Conservation (phyloP, 2,113 vertebrate species). For the Microcebus griseorufus region DNA sequence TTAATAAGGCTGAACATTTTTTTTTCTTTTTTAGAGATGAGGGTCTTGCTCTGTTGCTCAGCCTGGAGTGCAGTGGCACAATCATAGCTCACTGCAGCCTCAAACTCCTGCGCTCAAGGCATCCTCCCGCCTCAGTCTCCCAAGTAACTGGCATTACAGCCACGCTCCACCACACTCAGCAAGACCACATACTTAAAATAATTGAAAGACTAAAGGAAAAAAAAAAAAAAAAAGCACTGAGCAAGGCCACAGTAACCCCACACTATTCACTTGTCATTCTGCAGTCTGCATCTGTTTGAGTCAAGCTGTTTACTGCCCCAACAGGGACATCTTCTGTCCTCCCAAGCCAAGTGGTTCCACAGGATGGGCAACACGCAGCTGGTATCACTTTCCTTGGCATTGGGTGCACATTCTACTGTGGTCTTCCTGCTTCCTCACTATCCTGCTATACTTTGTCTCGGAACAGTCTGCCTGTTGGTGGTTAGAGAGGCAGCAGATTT, state of each 20-base stretch:
- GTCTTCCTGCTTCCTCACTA: background rate
- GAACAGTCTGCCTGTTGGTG: background rate
- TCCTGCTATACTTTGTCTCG: background rate
- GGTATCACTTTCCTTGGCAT: background rate
- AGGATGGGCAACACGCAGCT: fast-evolving
- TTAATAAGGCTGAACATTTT: background rate
- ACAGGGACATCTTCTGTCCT: background rate
- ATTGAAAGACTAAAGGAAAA: background rate
- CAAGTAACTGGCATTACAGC: too few relatives aligned
- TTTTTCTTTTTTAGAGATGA: too few relatives aligned
- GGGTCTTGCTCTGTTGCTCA: too few relatives aligned
- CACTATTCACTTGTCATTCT: too few relatives aligned
- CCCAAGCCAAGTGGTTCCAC: background rate
- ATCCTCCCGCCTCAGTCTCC: too few relatives aligned
- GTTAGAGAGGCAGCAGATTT: background rate
- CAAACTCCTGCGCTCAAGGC: too few relatives aligned
- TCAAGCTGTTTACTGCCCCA: background rate
- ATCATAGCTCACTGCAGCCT: too few relatives aligned
- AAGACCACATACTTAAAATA: background rate
- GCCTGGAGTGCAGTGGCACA: too few relatives aligned
- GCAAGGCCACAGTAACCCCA: background rate
- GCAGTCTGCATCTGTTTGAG: background rate
- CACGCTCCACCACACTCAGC: too few relatives aligned
- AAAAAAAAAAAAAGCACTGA: background rate
- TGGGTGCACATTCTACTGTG: background rate